Conservation (phyloP, 2,113 vertebrate species). For the Naja naja region DNA sequence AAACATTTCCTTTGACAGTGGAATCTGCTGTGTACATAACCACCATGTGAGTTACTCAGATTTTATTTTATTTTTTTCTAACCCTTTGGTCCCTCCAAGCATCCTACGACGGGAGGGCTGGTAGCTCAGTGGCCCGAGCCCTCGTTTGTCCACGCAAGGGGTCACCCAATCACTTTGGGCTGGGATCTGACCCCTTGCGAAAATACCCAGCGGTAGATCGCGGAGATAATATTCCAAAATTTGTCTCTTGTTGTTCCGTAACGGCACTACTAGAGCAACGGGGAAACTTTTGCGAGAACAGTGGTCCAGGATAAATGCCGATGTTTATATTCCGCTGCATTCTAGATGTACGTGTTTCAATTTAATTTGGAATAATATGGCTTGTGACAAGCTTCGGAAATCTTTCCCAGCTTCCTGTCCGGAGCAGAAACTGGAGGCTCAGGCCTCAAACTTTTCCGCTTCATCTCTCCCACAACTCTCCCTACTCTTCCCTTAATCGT, state of each 20-base stretch:
- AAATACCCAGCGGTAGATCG: background rate
- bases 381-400: background rate
- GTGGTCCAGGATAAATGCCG: conserved; percentile 1
- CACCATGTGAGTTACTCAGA: background rate
- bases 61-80: background rate
- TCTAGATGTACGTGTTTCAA: background rate
- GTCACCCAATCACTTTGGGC: no score
- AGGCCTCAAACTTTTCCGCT: background rate
- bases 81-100: background rate
- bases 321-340: background rate
- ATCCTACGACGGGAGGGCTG: background rate
- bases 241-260: background rate
- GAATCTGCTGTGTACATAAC: background rate
- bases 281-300: background rate
- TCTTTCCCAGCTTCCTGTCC: background rate
- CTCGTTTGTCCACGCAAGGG: background rate
- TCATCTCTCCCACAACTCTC: no score
- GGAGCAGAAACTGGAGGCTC: background rate
- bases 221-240: background rate
- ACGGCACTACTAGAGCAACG: background rate
- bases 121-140: background rate
- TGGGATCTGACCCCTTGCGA: background rate
- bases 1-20: background rate
- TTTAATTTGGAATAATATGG: background rate
- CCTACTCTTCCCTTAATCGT: background rate